Base-by-base conservation (phyloP, 2,888 invertebrate species). In the Campoplex nolae region DNA sequence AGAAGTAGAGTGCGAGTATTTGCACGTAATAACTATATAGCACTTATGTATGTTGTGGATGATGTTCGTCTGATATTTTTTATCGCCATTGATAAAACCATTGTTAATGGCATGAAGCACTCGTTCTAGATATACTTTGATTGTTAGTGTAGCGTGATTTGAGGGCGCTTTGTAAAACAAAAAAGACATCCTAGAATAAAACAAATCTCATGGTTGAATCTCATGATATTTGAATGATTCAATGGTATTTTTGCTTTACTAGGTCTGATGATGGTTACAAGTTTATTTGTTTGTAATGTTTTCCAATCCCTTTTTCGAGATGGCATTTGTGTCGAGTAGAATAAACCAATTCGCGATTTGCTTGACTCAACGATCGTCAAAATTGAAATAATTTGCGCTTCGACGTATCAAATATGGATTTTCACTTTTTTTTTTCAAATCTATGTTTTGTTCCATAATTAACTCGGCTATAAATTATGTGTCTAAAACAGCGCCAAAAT, bases 91-190 rank as follows among this genome's bases (percentile, higher is more conserved):
- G 28, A 48, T 90, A 86, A 88, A 38, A 65, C 51, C 79, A 85
- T 82, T 90, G 91, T 93, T 93, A 93, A 92, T 93, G 91, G 90
- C 91, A 87, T 80, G 56, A 92, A 90, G 90, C 90, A 86, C 88
- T 75, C 87, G 78, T 85, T 89, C 82, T 87, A 89, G 89, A 84
- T 90, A 89, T 82, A 23, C 23, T 82, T 88, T 84, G 83, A 82
- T 74, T 89, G 87, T 91, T 90, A 89, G 89, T 79, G 82, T 82
- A 78, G 83, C 77, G 71, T 77, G 70, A 62, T 18, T 75, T 35
- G 18, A 56, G 62, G 13, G 48, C 3, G 70, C 13, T 32, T 9
- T 32, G 23, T 28, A 11, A 35, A 82, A 38, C 35, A 77, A 77
- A n/a, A 76, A 38, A 76, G n/a, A 65, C 35, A 38, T 32, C 23